These are phyloP conservation scores for Cheiracanthium punctorium DNA, from an alignment of 2,888 invertebrate species.

Conservation along the genomic window DNA sequence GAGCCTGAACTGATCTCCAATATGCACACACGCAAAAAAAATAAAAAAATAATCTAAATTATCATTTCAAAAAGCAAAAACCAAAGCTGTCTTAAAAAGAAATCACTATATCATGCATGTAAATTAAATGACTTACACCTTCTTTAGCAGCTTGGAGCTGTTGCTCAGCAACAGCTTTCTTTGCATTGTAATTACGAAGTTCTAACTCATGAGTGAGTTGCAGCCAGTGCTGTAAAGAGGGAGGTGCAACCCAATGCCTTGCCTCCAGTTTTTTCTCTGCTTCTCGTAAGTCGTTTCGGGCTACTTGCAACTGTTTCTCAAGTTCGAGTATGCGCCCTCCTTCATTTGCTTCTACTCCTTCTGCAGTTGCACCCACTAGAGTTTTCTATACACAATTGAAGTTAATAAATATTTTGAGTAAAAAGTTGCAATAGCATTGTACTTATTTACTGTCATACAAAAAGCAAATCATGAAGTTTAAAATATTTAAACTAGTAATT, in stretches of 20 bases:
- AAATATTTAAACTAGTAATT: background rate
- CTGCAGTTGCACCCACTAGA: slow-evolving; percentile 19
- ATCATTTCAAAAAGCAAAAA: too few species aligned
- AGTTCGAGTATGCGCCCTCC: slow-evolving; percentile 56
- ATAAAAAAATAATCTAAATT: too few species aligned
- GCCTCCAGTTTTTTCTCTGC: slow-evolving; percentile 94
- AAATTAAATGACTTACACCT: slow-evolving; percentile 82
- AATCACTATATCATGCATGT: too few species aligned
- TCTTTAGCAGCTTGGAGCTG: slow-evolving; percentile 92
- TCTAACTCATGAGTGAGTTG: slow-evolving; percentile 97
- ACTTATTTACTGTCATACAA: background rate
- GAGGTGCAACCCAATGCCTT: slow-evolving; percentile 91
- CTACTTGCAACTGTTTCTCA: slow-evolving; percentile 71
- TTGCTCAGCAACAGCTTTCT: slow-evolving; percentile 87
- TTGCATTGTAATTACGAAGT: slow-evolving; percentile 88
- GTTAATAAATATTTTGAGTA: too few species aligned
- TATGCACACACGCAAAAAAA: too few species aligned
- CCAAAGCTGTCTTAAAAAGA: too few species aligned
- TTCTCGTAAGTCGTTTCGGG: slow-evolving; percentile 80
- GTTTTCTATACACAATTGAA: slow-evolving; percentile 15
- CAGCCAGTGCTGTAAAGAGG: slow-evolving; percentile 93
- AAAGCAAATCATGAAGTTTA: background rate
- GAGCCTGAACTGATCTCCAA: too few species aligned
- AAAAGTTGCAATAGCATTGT: too few species aligned
- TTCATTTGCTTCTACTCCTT: slow-evolving; percentile 13